A percentile compares a stretch with the other conserved stretches of the same genome.
Evolutionary conservation across 2,113 vertebrate genomes (phyloP).

Genomic region (Malaclemys terrapin): DNA sequence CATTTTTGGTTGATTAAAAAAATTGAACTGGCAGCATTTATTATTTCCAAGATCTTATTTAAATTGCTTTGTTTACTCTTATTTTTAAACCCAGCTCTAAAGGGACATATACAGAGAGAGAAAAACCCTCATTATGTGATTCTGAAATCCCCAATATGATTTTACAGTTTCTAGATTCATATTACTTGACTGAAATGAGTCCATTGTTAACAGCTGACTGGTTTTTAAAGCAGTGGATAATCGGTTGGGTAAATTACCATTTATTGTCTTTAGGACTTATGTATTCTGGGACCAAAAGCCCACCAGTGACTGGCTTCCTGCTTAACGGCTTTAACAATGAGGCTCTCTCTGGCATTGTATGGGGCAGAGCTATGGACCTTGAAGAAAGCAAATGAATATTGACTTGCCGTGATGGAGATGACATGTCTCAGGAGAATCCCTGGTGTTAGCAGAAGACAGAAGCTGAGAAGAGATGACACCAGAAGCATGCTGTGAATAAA

Average conservation of each 20-base stretch:
- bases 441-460: constrained; percentile 57
- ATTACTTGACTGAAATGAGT: constrained; percentile 17
- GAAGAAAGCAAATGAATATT: constrained; percentile 72
- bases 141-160: constrained; percentile 23
- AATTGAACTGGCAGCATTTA: neutral
- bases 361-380: constrained; percentile 32
- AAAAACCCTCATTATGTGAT: neutral
- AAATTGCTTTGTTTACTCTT: neutral
- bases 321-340: constrained; percentile 37
- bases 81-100: neutral
- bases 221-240: constrained; percentile 60
- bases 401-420: constrained; percentile 42
- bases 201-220: constrained; percentile 54
- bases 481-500: constrained; percentile 48
- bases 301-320: neutral
- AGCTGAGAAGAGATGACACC: constrained; percentile 62
- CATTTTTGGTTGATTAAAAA: neutral
- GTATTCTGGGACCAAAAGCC: neutral
- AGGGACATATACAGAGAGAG: neutral
- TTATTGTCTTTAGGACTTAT: constrained; percentile 44
- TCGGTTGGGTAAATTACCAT: constrained; percentile 49
- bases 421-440: constrained; percentile 13
- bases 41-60: neutral
- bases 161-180: constrained; percentile 23
- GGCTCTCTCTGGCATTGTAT: neutral